Evolutionary conservation across 1,140 invertebrate genomes (phyloP), one percentile per base, ranked within the genome.

Genomic region (Zaprionus africanus): DNA sequence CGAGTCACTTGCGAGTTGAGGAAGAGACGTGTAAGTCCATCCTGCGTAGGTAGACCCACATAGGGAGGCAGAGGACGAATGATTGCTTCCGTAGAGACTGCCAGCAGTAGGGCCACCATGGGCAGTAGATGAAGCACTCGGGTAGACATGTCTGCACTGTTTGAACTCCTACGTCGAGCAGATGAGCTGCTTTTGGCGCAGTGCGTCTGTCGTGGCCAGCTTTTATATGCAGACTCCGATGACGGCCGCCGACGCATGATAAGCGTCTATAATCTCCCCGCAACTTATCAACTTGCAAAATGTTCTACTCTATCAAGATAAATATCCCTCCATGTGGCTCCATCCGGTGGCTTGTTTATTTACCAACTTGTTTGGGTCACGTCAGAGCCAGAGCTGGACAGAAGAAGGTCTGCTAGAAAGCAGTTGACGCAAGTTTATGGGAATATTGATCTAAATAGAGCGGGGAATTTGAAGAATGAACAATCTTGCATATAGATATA

Each of bases 1-100:
- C 65, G 76, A 5, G 85, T 90, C 17, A 91, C 66, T 36, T 83
- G 77, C 4, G 90, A 90, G 26, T 57, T 85, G 9, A 92, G 76
- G 60, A 92, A 92, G 41, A 92, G 54, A 7, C 72, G 81, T 2
- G 90, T 84, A 36, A 92, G 77, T 4, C 81, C 79, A 41, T 92
- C 87, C 60, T 87, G 77, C 0, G 82, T 82, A 46, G 86, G 86
- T 24, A 86, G 31, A 9, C 79, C 85, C 71, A 86, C 71, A 49
- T 86, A 71, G 0, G 86, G 86, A 0, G 86, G 87, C 59, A 88
- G 28, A 1, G 79, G 86, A 1, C 72, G 24, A 11, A 71, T 51
- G 46, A 90, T 38, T 4, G 54, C 71, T 24, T 85, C 43, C 6
- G 62, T 64, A 0, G 75, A 9, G 5, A 43, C 17, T 13, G 36